A percentile compares a stretch with the other conserved stretches of the same genome.
Evolutionary conservation across 2,113 vertebrate genomes (phyloP).

Genomic region (Alectura lathami): DNA sequence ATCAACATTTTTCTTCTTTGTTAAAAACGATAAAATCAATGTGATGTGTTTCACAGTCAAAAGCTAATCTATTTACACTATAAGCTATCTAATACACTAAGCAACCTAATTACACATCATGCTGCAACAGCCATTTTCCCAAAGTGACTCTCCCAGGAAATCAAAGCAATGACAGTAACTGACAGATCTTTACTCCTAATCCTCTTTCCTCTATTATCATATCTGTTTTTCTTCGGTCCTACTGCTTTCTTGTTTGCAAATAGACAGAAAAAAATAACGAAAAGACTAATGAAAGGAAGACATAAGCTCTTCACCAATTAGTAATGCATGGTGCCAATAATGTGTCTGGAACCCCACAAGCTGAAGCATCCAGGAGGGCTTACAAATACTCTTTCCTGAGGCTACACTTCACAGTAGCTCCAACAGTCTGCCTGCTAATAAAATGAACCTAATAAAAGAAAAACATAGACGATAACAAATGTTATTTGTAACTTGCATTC

Average conservation of each 20-base stretch:
- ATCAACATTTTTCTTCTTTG: not conserved
- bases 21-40: not conserved
- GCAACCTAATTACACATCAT: not conserved
- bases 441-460: conserved; percentile 39
- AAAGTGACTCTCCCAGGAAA: not conserved
- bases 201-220: not conserved
- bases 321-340: not conserved
- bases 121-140: not conserved
- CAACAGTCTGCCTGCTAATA: conserved; percentile 4
- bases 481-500: not conserved
- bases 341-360: not conserved
- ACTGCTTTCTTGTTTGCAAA: not conserved
- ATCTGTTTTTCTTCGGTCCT: not conserved
- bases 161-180: not conserved
- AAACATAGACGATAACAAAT: conserved; percentile 19
- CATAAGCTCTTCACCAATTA: not conserved
- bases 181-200: not conserved
- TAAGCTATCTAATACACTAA: too few species aligned
- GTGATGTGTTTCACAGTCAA: not conserved
- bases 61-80: too few species aligned
- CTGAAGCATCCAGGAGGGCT: not conserved
- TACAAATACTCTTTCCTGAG: conserved; percentile 8
- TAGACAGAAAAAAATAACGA: not conserved
- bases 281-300: conserved; percentile 9
- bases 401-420: not conserved